Evolutionary conservation across 2,888 invertebrate species (phyloP), one percentile per base, ranked within the genome.

Genomic region (Leptinotarsa haldemani): DNA sequence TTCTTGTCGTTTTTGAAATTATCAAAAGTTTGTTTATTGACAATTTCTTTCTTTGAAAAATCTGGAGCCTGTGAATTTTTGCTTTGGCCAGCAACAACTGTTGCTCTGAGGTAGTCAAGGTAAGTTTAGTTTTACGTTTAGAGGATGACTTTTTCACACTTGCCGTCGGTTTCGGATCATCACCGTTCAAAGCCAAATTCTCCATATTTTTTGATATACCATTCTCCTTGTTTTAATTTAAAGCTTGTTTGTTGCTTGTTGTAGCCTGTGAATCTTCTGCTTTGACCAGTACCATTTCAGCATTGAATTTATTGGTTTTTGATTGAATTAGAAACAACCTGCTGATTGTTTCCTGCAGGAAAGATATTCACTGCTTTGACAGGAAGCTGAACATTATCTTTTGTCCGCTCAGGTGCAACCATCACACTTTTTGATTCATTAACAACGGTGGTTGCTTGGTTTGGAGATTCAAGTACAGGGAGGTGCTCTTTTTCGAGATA

Each of bases 331-430:
- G 98, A 96, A 4, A 99, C 97, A 0, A 98, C 97, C 75, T 85
- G 84, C 85, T 97, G 95, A 83, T 94, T 94, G 0, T 99, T 99
- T 18, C 97, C 99, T 7, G 98, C 98, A 0, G 99, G 99, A 86
- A 98, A 99, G 4, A 99, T 88, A 88, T 99, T 99, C 0, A 99
- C 98, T 20, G 97, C 98, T 88, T 99, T 99, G 69, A 99, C 97
- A 3, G 99, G 90, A 64, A 97, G 89, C 84, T 97, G 96, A 22
- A 97, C 90, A 86, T 97, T 96, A 75, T 94, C 95, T 68, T 92
- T 92, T 16, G 91, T 91, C 99, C 99, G 99, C 72, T 90, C 91
- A 15, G 91, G 89, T 0, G 90, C 89, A 3, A 88, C 87, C 80
- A 89, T 82, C 4, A 87, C 87, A 4, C 86, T 80, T 12, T 87